Evolutionary conservation across 2,888 invertebrate genomes (phyloP), one percentile per base, ranked within the genome.

Genomic region (Dryomyza anilis): DNA sequence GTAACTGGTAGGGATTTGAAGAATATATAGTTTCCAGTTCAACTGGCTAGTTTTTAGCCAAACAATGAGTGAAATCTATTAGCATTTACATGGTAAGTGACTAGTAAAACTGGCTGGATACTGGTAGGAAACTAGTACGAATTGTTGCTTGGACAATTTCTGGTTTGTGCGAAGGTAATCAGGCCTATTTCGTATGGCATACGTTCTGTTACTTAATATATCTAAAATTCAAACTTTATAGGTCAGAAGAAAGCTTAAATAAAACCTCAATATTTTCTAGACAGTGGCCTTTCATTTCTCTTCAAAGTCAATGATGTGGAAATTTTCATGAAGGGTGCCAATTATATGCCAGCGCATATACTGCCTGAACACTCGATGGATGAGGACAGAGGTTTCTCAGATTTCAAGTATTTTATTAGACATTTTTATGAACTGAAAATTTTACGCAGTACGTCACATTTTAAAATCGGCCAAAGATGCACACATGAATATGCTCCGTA

Each of bases 301-400:
- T 95, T 98, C 77, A 89, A 88, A 78, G 86, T 98, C 1, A 98
- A 98, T 80, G 90, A 86, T 0, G 83, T 91, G 61, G 89, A 94
- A 0, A 88, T 98, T 25, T 98, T 96, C 78, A 90, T 94, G 78
- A 98, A 98, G 83, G 97, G 97, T 0, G 91, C 94, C 1, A 97
- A 97, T 80, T 95, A 94, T 89, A 94, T 98, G 73, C 97, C 97
- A 0, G 87, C 91, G 0, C 89, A 92, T 76, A 87, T 94, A 65
- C 87, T 96, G 55, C 95, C 93, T 0, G 95, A 96, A 82, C 76
- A 86, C 33, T 87, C 91, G 0, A 85, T 86, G 10, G 81, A 88
- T 60, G 76, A 74, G 65, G 76, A 81, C 30, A 84, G 85, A 83
- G 78, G 69, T 76, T 73, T 29, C 23, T 5, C 23, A 14, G 46